These are phyloP conservation scores for Ginglymostoma cirratum DNA, from an alignment of 2,113 vertebrate species.

Conservation along the genomic window DNA sequence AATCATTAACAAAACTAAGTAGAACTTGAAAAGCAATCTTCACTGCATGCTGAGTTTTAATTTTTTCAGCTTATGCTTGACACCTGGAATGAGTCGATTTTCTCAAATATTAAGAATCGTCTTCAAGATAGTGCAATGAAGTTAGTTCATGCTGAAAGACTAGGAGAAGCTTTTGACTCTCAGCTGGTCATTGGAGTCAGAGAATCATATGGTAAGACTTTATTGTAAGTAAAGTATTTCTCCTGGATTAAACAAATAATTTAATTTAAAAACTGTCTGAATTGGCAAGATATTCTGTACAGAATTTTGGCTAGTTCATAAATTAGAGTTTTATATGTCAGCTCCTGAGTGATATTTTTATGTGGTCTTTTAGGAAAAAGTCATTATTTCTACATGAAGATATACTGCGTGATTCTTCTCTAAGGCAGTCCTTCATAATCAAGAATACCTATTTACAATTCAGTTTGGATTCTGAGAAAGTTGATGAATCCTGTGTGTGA, in stretches of 20 bases:
- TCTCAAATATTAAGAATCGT: slow-evolving; percentile 97
- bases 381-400: not conserved
- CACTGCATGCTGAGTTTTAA: not conserved
- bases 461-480: too few relatives aligned
- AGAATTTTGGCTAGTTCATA: slow-evolving; percentile 14
- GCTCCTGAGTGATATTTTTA: not conserved
- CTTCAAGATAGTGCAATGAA: slow-evolving; percentile 99
- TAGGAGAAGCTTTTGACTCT: slow-evolving; percentile 98
- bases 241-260: not conserved
- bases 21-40: not conserved
- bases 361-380: not conserved
- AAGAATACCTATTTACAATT: too few relatives aligned
- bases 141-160: slow-evolving; percentile 87
- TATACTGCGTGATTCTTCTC: not conserved
- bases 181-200: slow-evolving; percentile 95
- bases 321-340: not conserved
- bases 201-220: slow-evolving; percentile 86
- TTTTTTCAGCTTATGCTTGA: slow-evolving; percentile 85
- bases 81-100: slow-evolving; percentile 98
- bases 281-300: not conserved
- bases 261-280: not conserved
- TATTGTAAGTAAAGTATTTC: not conserved
- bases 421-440: too few relatives aligned
- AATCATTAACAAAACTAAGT: not conserved
- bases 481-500: too few relatives aligned